Percentiles rank a stretch among this genome's conserved stretches.
Evolutionary conservation across 2,888 invertebrate species (phyloP).

Genomic region (Congeria kusceri): DNA sequence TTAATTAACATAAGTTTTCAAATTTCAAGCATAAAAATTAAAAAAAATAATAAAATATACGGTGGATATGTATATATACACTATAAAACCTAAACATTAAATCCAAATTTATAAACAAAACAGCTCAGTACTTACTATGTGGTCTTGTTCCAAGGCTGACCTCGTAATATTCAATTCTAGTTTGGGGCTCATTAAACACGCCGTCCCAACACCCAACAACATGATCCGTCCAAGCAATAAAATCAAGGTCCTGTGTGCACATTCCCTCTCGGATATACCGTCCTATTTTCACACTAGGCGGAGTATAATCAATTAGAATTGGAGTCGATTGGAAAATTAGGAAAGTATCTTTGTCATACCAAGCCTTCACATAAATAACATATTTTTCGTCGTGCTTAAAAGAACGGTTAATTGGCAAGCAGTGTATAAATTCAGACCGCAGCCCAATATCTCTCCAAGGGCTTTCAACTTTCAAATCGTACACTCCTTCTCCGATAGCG

Average conservation of each 20-base stretch:
- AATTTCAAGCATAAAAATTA: too few relatives aligned
- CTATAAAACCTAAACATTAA: too few relatives aligned
- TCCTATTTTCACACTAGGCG: constrained; percentile 60
- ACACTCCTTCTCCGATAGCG: constrained; percentile 53
- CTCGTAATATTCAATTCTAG: constrained; percentile 32
- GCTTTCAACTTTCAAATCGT: constrained; percentile 37
- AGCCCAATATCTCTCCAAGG: constrained; percentile 60
- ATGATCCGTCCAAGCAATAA: constrained; percentile 48
- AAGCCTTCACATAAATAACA: constrained; percentile 55
- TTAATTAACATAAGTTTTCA: too few relatives aligned
- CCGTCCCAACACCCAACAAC: constrained; percentile 64
- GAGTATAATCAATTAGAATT: constrained; percentile 59
- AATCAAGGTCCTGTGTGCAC: constrained; percentile 63
- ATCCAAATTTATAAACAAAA: too few relatives aligned
- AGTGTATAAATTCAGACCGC: constrained; percentile 39
- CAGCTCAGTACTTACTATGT: too few relatives aligned
- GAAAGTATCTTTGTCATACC: constrained; percentile 49
- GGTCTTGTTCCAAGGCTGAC: constrained; percentile 42
- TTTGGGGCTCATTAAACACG: constrained; percentile 50
- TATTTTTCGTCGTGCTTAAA: constrained; percentile 48
- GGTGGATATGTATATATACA: too few relatives aligned
- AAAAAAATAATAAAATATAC: too few relatives aligned
- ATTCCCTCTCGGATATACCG: constrained; percentile 58
- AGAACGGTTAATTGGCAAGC: constrained; percentile 36
- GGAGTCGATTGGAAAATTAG: constrained; percentile 52